Conservation (phyloP, 2,113 vertebrate species). For the Zosterops japonicus region DNA sequence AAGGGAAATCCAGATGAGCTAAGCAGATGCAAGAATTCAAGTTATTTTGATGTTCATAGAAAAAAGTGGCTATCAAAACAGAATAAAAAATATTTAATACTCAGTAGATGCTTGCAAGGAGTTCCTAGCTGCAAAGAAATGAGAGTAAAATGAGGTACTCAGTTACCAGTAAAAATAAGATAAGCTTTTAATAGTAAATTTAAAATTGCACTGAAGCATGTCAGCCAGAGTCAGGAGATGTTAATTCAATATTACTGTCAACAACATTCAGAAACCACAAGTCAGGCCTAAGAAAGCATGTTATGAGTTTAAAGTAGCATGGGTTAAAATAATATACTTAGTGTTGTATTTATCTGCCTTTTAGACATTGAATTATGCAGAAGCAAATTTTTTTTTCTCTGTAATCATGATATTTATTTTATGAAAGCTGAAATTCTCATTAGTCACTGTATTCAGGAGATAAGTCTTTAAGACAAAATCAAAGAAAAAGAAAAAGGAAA, state of each 20-base stretch:
- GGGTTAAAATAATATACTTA: not conserved
- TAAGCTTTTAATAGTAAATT: not conserved
- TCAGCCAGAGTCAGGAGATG: not conserved
- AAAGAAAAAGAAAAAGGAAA: no score
- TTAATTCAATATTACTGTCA: not conserved
- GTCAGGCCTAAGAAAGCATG: not conserved
- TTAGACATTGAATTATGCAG: not conserved
- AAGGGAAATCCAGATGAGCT: constrained; percentile 69
- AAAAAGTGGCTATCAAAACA: constrained; percentile 57
- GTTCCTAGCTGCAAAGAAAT: constrained; percentile 11
- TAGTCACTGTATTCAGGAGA: not conserved
- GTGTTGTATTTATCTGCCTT: not conserved
- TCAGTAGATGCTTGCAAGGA: not conserved
- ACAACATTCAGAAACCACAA: not conserved
- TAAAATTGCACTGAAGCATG: not conserved
- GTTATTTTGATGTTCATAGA: constrained; percentile 59
- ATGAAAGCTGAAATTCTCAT: not conserved
- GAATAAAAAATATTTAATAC: constrained; percentile 55
- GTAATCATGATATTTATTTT: not conserved
- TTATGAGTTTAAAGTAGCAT: not conserved
- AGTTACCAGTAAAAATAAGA: not conserved
- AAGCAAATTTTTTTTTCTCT: not conserved
- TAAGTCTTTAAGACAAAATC: not conserved
- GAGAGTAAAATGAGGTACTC: not conserved
- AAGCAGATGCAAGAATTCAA: constrained; percentile 71